Conservation (phyloP, 1,140 invertebrate genomes). For the Papilio polytes region DNA sequence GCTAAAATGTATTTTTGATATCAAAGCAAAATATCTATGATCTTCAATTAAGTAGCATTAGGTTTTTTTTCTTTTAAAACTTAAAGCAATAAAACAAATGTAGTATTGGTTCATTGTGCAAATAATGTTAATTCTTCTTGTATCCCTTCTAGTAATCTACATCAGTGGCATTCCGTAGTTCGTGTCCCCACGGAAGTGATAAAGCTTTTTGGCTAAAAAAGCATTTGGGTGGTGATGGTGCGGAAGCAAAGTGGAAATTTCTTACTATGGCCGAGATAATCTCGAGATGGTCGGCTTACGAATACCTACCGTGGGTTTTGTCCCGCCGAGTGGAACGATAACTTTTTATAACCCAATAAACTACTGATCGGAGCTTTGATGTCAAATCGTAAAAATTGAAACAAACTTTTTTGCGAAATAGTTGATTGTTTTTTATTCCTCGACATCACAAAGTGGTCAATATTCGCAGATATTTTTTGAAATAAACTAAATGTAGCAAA, state of each 20-base stretch:
- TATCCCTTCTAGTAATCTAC: conserved; percentile 42
- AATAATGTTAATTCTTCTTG: conserved; percentile 11
- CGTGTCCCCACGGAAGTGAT: conserved; percentile 80
- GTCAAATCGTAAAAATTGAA: conserved; percentile 19
- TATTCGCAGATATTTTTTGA: neutral
- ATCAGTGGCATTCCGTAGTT: conserved; percentile 50
- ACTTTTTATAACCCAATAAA: conserved; percentile 49
- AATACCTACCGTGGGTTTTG: conserved; percentile 48
- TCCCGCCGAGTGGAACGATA: conserved; percentile 66
- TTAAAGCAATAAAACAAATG: no score
- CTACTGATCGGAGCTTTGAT: conserved; percentile 20
- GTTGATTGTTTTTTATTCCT: conserved; percentile 7
- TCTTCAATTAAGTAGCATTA: no score
- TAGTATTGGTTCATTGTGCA: neutral
- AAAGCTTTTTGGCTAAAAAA: conserved; percentile 83
- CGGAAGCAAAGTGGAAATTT: conserved; percentile 75
- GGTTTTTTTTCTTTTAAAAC: no score
- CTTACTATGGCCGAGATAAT: conserved; percentile 63
- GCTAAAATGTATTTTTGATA: no score
- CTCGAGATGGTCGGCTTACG: conserved; percentile 55
- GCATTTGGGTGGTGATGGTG: conserved; percentile 74
- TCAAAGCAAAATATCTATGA: no score
- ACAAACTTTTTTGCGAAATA: conserved; percentile 1
- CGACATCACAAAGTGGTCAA: neutral
- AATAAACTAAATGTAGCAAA: neutral